Conservation (phyloP, 1,140 invertebrate species). For the Neelides sp. region DNA sequence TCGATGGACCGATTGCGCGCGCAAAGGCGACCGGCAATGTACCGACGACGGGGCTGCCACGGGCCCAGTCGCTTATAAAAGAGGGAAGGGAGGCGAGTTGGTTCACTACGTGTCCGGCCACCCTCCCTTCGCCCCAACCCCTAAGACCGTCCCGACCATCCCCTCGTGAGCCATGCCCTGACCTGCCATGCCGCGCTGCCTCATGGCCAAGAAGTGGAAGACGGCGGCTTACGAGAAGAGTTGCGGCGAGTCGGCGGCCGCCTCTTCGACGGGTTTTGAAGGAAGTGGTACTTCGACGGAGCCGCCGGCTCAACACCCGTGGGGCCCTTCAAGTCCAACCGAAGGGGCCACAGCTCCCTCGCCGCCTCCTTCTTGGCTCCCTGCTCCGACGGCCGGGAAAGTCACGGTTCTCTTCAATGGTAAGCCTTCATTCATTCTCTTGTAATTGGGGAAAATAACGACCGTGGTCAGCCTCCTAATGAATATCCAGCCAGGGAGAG, state of each 20-base stretch:
- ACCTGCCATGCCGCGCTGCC: conserved; percentile 60
- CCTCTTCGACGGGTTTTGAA: not conserved
- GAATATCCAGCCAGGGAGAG: no score
- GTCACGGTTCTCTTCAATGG: conserved; percentile 31
- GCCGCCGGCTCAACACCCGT: conserved; percentile 9
- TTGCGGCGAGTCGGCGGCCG: not conserved
- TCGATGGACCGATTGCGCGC: conserved; percentile 14
- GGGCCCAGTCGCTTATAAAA: conserved; percentile 20
- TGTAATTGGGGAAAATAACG: no score
- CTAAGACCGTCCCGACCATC: not conserved
- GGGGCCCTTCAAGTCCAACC: conserved; percentile 26
- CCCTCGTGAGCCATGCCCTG: not conserved
- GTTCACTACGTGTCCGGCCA: conserved; percentile 6
- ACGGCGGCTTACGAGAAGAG: conserved; percentile 35
- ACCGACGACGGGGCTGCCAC: no score
- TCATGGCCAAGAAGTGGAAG: conserved; percentile 85
- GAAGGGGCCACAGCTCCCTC: conserved; percentile 28
- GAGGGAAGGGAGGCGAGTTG: conserved; percentile 10
- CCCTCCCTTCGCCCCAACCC: not conserved
- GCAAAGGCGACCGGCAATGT: no score
- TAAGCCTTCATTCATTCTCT: conserved; percentile 15
- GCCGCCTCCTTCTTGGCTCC: conserved; percentile 29
- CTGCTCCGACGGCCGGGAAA: conserved; percentile 30
- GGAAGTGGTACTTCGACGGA: not conserved
- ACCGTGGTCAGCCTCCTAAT: no score